Evolutionary conservation across 2,888 invertebrate species (phyloP).

Genomic region (Platycnemis pennipes): DNA sequence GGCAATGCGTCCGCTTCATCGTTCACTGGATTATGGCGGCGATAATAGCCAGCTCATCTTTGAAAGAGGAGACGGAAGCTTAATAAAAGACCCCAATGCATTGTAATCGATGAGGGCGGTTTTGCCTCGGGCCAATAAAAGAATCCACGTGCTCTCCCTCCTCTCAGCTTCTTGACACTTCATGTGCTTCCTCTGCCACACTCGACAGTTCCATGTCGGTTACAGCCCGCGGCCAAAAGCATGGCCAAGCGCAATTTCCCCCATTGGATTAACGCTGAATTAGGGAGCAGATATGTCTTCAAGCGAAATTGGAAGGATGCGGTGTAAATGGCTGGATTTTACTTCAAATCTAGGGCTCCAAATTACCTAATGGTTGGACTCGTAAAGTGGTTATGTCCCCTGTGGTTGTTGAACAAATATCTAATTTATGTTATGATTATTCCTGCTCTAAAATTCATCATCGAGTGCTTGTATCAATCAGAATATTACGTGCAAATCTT

Average conservation of each 20-base stretch:
- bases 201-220: neutral
- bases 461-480: too few species aligned
- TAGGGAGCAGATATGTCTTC: too few species aligned
- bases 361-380: too few species aligned
- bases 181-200: neutral
- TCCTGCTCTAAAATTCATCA: too few species aligned
- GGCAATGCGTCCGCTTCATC: neutral
- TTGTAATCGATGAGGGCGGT: conserved; percentile 17
- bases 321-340: too few species aligned
- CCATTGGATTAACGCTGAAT: neutral
- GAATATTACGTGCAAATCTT: too few species aligned
- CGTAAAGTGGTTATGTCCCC: too few species aligned
- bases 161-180: neutral
- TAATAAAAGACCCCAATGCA: conserved; percentile 14
- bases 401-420: too few species aligned
- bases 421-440: too few species aligned
- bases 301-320: too few species aligned
- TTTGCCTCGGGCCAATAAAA: neutral
- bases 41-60: neutral
- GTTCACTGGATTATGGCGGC: conserved; percentile 13
- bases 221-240: neutral
- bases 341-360: too few species aligned
- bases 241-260: neutral
- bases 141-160: neutral
- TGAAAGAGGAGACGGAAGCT: neutral